Conservation (phyloP, 1,140 invertebrate genomes). For the Drepana arcuata region DNA sequence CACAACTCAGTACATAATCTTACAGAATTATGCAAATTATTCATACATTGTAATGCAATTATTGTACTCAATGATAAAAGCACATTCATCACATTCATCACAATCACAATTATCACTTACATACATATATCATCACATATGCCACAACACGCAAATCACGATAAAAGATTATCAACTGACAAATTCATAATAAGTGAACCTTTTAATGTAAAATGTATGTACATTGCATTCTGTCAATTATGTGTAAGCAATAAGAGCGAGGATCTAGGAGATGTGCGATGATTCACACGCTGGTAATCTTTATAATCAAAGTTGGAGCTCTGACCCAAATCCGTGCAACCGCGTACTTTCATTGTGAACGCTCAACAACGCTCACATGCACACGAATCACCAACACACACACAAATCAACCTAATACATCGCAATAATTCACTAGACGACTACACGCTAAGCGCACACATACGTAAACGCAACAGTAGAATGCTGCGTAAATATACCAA, state of each 20-base stretch:
- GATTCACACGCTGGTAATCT: constrained; percentile 65
- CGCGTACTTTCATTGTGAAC: constrained; percentile 65
- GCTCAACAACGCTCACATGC: constrained; percentile 39
- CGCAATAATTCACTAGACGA: constrained; percentile 9
- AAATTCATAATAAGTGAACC: no score
- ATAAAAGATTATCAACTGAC: not conserved
- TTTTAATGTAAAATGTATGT: not conserved
- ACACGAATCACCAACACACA: constrained; percentile 15
- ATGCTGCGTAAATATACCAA: constrained; percentile 17
- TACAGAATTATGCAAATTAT: no score
- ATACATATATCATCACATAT: not conserved
- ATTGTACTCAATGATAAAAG: no score
- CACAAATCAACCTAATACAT: constrained; percentile 10
- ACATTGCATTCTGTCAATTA: not conserved
- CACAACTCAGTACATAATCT: no score
- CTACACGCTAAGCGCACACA: constrained; percentile 6
- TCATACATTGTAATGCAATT: no score
- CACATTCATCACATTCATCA: no score
- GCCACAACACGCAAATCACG: not conserved
- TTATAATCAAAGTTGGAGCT: constrained; percentile 65
- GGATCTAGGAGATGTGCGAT: constrained; percentile 52
- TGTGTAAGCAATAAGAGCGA: constrained; percentile 12
- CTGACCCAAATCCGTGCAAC: constrained; percentile 65
- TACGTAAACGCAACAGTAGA: constrained; percentile 15
- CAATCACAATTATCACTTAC: constrained; percentile 2